Evolutionary conservation across 2,113 vertebrate species (phyloP).

Genomic region (Chitala chitala): DNA sequence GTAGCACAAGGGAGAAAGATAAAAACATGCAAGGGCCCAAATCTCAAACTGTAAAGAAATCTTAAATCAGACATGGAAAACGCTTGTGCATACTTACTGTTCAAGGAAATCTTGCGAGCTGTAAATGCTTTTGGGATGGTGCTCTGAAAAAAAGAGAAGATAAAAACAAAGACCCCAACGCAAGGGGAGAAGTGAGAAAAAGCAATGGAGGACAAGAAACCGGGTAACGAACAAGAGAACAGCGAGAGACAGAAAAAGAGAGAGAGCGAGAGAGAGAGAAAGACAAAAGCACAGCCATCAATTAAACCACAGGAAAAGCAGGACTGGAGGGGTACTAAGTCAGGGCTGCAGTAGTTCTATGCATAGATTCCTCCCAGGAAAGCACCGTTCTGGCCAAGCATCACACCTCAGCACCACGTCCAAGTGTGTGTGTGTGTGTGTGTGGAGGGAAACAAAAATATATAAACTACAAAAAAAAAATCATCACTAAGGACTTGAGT

Average conservation of each 20-base stretch:
- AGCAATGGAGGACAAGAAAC: not conserved
- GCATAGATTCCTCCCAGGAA: not conserved
- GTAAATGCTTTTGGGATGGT: conserved; percentile 63
- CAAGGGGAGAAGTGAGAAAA: conserved; percentile 10
- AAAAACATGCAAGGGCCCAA: not conserved
- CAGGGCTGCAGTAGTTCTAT: conserved; percentile 2
- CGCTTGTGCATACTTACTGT: conserved; percentile 50
- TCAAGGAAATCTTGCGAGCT: conserved; percentile 66
- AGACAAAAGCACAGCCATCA: conserved; percentile 34
- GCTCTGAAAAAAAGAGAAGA: conserved; percentile 59
- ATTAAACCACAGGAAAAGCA: conserved; percentile 32
- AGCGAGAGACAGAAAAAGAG: conserved; percentile 22
- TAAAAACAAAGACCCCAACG: conserved; percentile 64
- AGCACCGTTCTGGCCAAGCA: not conserved
- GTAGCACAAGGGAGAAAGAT: too few species aligned
- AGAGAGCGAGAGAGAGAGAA: not conserved
- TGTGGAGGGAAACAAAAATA: too few species aligned
- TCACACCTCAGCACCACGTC: not conserved
- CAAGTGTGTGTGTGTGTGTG: not conserved
- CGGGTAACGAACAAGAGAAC: conserved; percentile 35
- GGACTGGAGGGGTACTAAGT: conserved; percentile 17
- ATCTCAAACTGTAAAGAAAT: too few species aligned
- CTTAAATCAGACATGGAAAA: not conserved
- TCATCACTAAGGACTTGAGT: too few species aligned
- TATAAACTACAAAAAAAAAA: too few species aligned